Base-by-base conservation (phyloP, 2,888 invertebrate genomes). In the Xylota sylvarum region DNA sequence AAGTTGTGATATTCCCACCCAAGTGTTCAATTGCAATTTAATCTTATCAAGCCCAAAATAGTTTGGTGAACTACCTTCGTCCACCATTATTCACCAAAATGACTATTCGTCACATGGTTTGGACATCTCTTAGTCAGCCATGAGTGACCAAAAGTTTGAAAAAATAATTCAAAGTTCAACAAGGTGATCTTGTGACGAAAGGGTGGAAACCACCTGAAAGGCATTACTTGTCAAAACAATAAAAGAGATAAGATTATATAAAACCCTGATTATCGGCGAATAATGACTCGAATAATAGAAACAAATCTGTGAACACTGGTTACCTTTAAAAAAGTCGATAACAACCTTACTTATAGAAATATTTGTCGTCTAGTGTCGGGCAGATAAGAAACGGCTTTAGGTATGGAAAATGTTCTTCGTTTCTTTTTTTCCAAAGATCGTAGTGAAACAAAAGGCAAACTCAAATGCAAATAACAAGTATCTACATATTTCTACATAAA, bases 11-110 rank as follows among this genome's bases (percentile, higher is more conserved):
- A 9, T 30, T 17, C 12, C 2, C 19, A 23, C 12, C 12, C 50
- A 52, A 32, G 65, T 67, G 50, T 32, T 64, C 1, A 48, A 5
- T 64, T 1, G 9, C 35, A 37, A 37, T 14, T n/a, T 35, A 50
- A 52, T 67, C 65, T 67, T 50, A 67, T 50, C 65, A 19, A 35
- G n/a, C 5, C 7, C 30, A 10, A 10, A 17, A 23, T 1, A 12
- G 5, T 52, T 35, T 17, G 0, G 65, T 37, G 4, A 64, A 32
- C 48, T 19, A 46, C 64, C 46, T 32, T 30, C 10, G 3, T 7
- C 2, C 30, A 17, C 23, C n/a, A 64, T 46, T 46, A 32, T 46
- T 48, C 46, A 48, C 46, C n/a, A 64, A 0, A 43, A 27, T 1
- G 30, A 48, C 10, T 6, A 4, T 48, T 12, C 10, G 12, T 48